Conservation (phyloP, 2,888 invertebrate species). For the Mesoligia furuncula region DNA sequence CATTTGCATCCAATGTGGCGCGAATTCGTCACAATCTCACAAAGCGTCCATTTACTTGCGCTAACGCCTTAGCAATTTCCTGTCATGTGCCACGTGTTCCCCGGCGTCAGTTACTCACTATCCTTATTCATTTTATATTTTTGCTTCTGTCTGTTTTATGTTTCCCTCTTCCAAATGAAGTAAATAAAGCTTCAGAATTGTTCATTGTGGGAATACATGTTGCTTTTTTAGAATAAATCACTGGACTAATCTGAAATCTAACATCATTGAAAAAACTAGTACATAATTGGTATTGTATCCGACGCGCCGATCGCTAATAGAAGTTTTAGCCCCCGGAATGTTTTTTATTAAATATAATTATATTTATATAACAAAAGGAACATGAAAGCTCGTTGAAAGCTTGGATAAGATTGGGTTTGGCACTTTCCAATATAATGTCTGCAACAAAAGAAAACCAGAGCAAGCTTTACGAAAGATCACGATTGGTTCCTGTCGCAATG, state of each 20-base stretch:
- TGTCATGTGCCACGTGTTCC: conserved; percentile 73
- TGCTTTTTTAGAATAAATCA: conserved; percentile 17
- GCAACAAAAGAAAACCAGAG: conserved; percentile 67
- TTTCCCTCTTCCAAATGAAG: conserved; percentile 41
- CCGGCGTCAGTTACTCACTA: conserved; percentile 71
- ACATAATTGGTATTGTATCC: no score
- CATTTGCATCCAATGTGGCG: conserved; percentile 61
- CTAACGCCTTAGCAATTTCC: conserved; percentile 79
- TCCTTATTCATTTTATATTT: conserved; percentile 71
- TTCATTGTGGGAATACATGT: conserved; percentile 22
- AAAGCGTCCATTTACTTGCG: conserved; percentile 63
- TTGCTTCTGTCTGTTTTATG: conserved; percentile 53
- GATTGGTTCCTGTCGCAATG: conserved; percentile 64
- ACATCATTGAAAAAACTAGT: conserved; percentile 31
- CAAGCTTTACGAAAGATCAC: conserved; percentile 68
- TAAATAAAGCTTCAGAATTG: conserved; percentile 20
- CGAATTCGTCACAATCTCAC: conserved; percentile 64
- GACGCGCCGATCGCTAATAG: conserved; percentile 26
- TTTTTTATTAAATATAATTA: conserved; percentile 29
- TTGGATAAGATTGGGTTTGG: conserved; percentile 54
- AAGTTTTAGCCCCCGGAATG: conserved; percentile 26
- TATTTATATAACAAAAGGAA: conserved; percentile 33
- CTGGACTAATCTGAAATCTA: conserved; percentile 27
- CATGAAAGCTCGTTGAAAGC: conserved; percentile 54
- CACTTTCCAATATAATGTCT: conserved; percentile 65